phyloP scores from a whole-genome alignment of 2,888 invertebrate genomes.

The Drosophila ochracea region DNA sequence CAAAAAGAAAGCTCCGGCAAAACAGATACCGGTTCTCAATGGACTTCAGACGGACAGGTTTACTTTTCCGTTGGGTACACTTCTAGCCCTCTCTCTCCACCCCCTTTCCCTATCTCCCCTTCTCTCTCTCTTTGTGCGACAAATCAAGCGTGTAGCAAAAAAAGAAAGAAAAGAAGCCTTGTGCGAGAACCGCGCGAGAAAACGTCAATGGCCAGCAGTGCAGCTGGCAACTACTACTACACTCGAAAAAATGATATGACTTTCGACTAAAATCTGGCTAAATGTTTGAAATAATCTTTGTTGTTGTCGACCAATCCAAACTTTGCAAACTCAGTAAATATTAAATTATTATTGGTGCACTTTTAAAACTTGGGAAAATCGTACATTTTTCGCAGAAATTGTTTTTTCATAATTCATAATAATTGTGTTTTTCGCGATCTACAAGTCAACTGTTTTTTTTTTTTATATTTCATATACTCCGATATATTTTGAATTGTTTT shows the following conservation, averaged over 20 bases:
- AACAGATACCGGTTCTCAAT: constrained; percentile 76
- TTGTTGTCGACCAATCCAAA: neutral
- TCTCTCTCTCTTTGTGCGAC: constrained; percentile 57
- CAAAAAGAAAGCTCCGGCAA: constrained; percentile 71
- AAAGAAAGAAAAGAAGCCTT: constrained; percentile 45
- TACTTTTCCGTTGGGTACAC: constrained; percentile 76
- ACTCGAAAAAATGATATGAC: neutral
- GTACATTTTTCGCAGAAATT: too few species aligned
- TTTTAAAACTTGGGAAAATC: too few species aligned
- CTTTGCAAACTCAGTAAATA: too few species aligned
- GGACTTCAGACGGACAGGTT: constrained; percentile 58
- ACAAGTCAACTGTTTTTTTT: too few species aligned
- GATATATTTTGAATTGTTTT: neutral
- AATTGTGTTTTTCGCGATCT: neutral
- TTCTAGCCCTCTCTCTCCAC: constrained; percentile 2
- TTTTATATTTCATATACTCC: neutral
- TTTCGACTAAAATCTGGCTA: neutral
- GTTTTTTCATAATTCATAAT: neutral
- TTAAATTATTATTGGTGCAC: too few species aligned
- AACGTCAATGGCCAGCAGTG: constrained; percentile 73
- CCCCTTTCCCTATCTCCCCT: neutral
- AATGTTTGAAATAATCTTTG: neutral
- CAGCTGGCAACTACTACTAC: constrained; percentile 31
- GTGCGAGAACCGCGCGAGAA: constrained; percentile 55
- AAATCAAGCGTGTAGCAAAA: constrained; percentile 69